These are phyloP conservation scores for Tragelaphus scriptus DNA, from an alignment of 2,113 vertebrate genomes.

Conservation along the genomic window DNA sequence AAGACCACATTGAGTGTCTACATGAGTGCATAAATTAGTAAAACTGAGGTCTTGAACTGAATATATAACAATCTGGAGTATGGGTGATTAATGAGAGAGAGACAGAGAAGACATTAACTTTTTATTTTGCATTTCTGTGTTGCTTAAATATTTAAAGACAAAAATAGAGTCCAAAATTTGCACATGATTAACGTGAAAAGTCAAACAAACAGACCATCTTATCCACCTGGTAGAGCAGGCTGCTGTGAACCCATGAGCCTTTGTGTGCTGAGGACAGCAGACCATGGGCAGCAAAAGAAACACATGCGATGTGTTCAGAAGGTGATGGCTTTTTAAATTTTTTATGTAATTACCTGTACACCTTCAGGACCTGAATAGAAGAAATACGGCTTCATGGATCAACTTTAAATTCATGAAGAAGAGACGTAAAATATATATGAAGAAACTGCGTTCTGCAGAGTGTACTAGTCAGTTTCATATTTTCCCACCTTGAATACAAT, in stretches of 20 bases:
- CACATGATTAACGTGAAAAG: background rate
- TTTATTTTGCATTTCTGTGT: background rate
- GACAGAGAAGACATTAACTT: background rate
- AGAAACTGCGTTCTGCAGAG: background rate
- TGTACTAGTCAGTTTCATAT: background rate
- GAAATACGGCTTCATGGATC: background rate
- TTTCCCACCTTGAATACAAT: background rate
- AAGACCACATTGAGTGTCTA: background rate
- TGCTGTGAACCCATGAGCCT: background rate
- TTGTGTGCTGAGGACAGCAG: fast-evolving
- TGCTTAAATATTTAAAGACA: background rate
- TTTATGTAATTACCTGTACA: background rate
- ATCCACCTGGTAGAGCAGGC: background rate
- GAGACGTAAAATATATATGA: background rate
- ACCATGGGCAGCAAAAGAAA: fast-evolving
- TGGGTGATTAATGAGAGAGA: background rate
- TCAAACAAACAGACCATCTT: background rate
- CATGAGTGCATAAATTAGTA: background rate
- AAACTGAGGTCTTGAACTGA: background rate
- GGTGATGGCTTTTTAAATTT: background rate
- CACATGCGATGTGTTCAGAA: fast-evolving
- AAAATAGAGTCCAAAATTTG: background rate
- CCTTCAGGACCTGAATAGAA: background rate
- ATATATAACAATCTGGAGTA: no score
- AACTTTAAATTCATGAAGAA: background rate